Evolutionary conservation across 2,797 vertebrate genomes (phyloP).

Genomic region (Danio albolineatus): DNA sequence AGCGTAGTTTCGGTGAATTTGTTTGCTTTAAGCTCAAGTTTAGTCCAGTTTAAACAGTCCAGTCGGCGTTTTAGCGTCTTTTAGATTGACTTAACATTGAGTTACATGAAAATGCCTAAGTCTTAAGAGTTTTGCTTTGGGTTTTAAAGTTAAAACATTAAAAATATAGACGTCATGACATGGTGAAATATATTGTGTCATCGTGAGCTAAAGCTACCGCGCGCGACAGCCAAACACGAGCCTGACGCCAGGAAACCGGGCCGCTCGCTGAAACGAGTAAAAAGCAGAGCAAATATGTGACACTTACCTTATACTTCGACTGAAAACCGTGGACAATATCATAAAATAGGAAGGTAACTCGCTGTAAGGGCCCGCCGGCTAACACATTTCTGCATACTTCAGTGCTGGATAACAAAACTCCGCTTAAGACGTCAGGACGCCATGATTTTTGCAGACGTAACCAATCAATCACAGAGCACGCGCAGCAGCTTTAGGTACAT

Average conservation of each 20-base stretch:
- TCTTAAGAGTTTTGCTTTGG: too few species aligned
- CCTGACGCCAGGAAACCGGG: background rate
- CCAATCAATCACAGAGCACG: conserved; percentile 46
- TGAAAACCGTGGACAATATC: conserved; percentile 42
- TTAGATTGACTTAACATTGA: background rate
- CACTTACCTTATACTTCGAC: conserved; percentile 69
- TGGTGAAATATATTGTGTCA: background rate
- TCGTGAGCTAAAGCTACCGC: background rate
- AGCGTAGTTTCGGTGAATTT: background rate
- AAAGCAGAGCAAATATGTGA: background rate
- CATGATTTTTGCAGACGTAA: conserved; percentile 71
- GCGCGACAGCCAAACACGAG: background rate
- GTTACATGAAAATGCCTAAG: too few species aligned
- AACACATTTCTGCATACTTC: conserved; percentile 81
- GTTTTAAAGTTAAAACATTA: background rate
- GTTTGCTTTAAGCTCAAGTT: background rate
- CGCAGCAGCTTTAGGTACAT: background rate
- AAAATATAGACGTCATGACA: background rate
- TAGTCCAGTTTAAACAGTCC: background rate
- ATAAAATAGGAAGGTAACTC: conserved; percentile 61
- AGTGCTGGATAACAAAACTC: conserved; percentile 71
- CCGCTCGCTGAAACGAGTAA: background rate
- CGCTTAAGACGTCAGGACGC: conserved; percentile 66
- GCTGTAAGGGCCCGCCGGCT: conserved; percentile 68
- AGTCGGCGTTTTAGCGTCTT: background rate